Base-by-base conservation (phyloP, 2,113 vertebrate genomes). In the Sinocyclocheilus grahami region DNA sequence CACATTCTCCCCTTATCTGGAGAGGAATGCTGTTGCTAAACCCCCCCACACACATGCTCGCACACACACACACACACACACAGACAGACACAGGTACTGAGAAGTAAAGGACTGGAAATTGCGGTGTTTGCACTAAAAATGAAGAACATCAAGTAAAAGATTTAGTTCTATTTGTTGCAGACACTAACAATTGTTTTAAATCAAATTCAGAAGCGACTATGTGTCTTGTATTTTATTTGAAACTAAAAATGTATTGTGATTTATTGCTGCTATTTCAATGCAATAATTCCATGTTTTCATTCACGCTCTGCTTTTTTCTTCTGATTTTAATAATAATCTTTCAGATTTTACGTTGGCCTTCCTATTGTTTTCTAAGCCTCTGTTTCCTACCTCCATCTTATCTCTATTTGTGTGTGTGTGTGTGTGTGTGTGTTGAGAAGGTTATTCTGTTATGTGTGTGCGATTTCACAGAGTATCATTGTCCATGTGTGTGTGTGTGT, bases 1-100 rank as follows among this genome's bases (percentile, higher is more conserved):
- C 60, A 75, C 85, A 89, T 84, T 86, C 69, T 71, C 37, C 39
- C 5, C 82, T 86, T 86, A 89, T 89, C 82, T 69, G 55, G 13
- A 84, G 65, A 65, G 82, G 88, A 89, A 89, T 89, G 82, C 42
- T 37, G 69, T 22, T n/a, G 12, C 51, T 24, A 16, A 42, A 20
- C 82, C 82, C 65, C 65, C 82, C 0, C 65, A 24, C 16, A 1
- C 24, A 13, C 46, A 9, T 1, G 0, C 46, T 8, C 16, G 0
- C 24, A 3, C 46, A 53, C 42, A 51, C 62, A 22, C 65, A 16
- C 24, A 13, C 65, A 67, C 24, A 65, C n/a, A 65, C 80, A 10
- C 62, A 39, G 6, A 0, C n/a, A 20, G n/a, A 6, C 39, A 82
- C 4, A 46, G 42, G 42, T 46, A 42, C 72, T 42, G 22, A 75